Evolutionary conservation across 1,140 invertebrate genomes (phyloP).

Genomic region (Paracyclopina nana): DNA sequence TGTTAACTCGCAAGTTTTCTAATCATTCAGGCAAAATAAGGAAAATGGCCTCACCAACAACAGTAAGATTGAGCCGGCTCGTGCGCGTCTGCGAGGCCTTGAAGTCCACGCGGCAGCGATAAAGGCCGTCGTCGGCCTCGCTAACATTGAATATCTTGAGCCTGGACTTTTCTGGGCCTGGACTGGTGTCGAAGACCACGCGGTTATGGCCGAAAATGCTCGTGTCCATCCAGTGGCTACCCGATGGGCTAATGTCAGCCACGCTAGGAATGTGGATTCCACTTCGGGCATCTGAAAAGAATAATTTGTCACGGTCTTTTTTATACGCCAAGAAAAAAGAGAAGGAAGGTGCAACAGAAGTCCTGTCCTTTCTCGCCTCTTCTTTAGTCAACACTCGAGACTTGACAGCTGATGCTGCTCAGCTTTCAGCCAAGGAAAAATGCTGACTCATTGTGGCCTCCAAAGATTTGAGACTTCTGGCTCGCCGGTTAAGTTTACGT

Average conservation of each 20-base stretch:
- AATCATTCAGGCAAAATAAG: no score
- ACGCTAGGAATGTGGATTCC: conserved; percentile 11
- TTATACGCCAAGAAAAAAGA: no score
- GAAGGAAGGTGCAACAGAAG: no score
- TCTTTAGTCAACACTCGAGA: no score
- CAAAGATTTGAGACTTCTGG: no score
- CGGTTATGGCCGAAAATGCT: conserved; percentile 5
- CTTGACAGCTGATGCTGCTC: no score
- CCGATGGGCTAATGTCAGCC: background rate
- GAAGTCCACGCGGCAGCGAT: conserved; percentile 72
- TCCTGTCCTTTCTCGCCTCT: no score
- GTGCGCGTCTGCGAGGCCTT: conserved; percentile 70
- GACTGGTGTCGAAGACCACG: conserved; percentile 14
- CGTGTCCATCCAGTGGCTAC: conserved; percentile 13
- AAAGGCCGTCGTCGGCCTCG: conserved; percentile 57
- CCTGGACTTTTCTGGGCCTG: conserved; percentile 30
- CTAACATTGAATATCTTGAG: conserved; percentile 60
- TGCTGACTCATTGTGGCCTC: no score
- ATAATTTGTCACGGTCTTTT: no score
- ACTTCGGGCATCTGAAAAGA: conserved; percentile 1
- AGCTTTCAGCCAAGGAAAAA: no score
- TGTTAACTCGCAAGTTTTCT: no score
- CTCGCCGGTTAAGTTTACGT: no score
- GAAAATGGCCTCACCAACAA: conserved; percentile 70
- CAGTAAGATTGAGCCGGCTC: conserved; percentile 67